Base-by-base conservation (phyloP, 2,888 invertebrate genomes). In the Pecten maximus region DNA sequence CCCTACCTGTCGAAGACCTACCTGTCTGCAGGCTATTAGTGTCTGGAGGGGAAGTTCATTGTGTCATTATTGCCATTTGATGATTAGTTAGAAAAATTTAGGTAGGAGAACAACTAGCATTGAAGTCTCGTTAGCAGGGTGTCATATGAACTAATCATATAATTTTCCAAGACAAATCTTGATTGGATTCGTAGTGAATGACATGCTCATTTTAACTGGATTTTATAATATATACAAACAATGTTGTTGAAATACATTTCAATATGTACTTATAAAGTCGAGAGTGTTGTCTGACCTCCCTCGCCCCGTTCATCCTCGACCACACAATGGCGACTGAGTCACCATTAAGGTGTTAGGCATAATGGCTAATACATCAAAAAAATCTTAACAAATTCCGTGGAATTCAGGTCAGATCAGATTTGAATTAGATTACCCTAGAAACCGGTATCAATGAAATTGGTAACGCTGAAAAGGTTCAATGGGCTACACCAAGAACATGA, bases 341-440 rank as follows among this genome's bases (percentile, higher is more conserved):
- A 44, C 44, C 74, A 74, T 74, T 74, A 23, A 23, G 2, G 28
- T 10, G 35, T 1, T 74, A 19, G 0, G 6, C 74, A 74, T 74
- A 23, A 54, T 19, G 54, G 54, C 54, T 15, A 35, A 28, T 74
- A 74, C 74, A 74, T 35, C 74, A 35, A 10, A 74, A 35, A 28
- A 35, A 35, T 74, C 23, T 15, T 8, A 23, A 60, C 35, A 35
- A 2, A 74, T 74, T 74, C 74, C 74, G 23, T 2, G 23, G 74
- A 60, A 60, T 60, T 44, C 28, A 28, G 60, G 60, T 60, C 60
- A 60, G n/a, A 60, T 74, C 74, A 74, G 23, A 74, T 28, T 74
- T 35, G 74, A 28, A 74, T 23, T 74, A 23, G 35, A 74, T 74
- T 74, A 23, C 35, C 23, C 10, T 35, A 74, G 74, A 74, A 35